A percentile compares a stretch with the other conserved stretches of the same genome.
phyloP scores from a whole-genome alignment of 2,888 invertebrate species.

The Hirtodrosophila duncani region DNA sequence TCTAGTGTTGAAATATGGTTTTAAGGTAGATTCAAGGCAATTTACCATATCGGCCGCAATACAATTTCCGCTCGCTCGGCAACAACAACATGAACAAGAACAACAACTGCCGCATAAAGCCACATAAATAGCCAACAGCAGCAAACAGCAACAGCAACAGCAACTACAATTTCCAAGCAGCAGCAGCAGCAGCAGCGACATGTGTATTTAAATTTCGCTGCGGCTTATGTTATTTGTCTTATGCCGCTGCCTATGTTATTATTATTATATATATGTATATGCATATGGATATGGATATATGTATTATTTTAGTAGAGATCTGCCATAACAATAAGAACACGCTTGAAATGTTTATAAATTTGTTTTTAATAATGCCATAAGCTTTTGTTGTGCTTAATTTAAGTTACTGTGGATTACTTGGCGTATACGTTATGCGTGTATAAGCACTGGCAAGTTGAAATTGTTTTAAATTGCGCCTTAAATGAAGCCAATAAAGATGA shows the following conservation, averaged over 20 bases:
- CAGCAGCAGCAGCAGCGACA: slow-evolving; percentile 51
- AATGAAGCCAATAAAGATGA: no score
- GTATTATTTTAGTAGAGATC: no score
- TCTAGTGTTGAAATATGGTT: slow-evolving; percentile 74
- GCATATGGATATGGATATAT: no score
- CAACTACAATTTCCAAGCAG: slow-evolving; percentile 24
- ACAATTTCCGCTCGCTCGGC: slow-evolving; percentile 61
- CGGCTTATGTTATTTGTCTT: slow-evolving; percentile 68
- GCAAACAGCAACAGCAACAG: slow-evolving; percentile 22
- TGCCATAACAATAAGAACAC: no score
- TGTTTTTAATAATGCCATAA: no score
- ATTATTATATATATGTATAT: slow-evolving; percentile 34
- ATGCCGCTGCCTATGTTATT: slow-evolving; percentile 34
- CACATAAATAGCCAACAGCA: slow-evolving; percentile 66
- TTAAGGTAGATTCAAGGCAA: slow-evolving; percentile 74
- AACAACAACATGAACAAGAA: slow-evolving; percentile 28
- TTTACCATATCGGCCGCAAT: slow-evolving; percentile 75
- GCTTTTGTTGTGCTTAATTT: no score
- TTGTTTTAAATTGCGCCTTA: no score
- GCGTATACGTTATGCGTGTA: no score
- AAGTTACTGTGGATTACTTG: no score
- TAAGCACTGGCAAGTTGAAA: no score
- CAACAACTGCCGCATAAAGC: slow-evolving; percentile 65
- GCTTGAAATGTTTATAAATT: no score
- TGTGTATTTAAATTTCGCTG: slow-evolving; percentile 70